phyloP scores from a whole-genome alignment of 1,140 invertebrate species.

The Anoplophora glabripennis region DNA sequence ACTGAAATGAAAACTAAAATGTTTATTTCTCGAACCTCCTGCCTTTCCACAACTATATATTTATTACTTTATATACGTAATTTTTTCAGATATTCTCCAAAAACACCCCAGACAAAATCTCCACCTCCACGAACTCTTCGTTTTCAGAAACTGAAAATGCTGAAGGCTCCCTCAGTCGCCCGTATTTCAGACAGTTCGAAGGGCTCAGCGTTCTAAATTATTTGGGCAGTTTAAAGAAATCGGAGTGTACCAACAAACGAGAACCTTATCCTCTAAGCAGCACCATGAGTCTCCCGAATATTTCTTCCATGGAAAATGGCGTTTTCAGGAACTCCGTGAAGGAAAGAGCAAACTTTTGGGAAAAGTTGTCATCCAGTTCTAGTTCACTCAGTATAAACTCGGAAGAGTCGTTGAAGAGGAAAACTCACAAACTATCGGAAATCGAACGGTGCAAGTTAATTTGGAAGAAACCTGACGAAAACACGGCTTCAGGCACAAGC shows the following conservation, averaged over 20 bases:
- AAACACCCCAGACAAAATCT: neutral
- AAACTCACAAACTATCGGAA: neutral
- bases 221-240: constrained; percentile 14
- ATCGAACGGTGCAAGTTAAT: neutral
- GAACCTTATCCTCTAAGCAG: neutral
- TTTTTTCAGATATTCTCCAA: constrained; percentile 11
- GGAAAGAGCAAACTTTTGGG: constrained; percentile 22
- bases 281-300: constrained; percentile 22
- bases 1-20: neutral
- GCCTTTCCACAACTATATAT: neutral
- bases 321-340: neutral
- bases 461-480: constrained; percentile 13
- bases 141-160: constrained; percentile 22
- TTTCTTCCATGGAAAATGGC: constrained; percentile 1
- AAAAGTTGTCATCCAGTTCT: constrained; percentile 13
- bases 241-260: neutral
- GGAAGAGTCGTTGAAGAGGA: constrained; percentile 3
- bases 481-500: neutral
- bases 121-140: constrained; percentile 18
- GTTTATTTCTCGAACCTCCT: neutral
- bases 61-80: too few relatives aligned
- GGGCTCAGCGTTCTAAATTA: constrained; percentile 21
- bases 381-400: constrained; percentile 13
- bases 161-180: constrained; percentile 12
- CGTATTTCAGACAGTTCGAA: neutral